Evolutionary conservation across 2,888 invertebrate species (phyloP), one percentile per base, ranked within the genome.

Genomic region (Oxyteleia sp.): DNA sequence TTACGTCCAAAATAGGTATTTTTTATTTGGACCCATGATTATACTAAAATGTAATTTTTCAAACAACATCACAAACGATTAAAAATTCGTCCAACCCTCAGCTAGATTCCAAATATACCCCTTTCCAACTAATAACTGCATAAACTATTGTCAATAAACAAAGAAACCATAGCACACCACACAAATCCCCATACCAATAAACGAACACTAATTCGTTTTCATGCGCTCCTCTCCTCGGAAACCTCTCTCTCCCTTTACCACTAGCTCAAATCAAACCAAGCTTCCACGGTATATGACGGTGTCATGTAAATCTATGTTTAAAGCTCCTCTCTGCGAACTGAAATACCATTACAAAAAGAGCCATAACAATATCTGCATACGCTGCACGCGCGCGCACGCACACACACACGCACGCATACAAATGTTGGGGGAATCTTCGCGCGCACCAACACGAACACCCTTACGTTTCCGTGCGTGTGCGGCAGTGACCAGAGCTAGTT

Each of bases 331-430:
- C 86, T 74, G 74, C 86, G 38, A 87, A 86, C 86, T 87, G 83
- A 89, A 88, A 87, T 86, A 79, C 84, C 80, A 85, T 87, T 87
- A 88, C 88, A 91, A 91, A 91, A 91, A 91, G 88, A 86, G 88
- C 84, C 86, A 89, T 91, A 91, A 91, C 90, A 91, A 91, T 91
- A 91, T 91, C 88, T 88, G 87, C 89, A 88, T 88, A 88, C 82
- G 71, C 51, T 59, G 49, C 72, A 53, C 59, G 38, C 32, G 2
- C n/a, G 26, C 18, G 35, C 59, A 47, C 43, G 35, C 64, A 20
- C n/a, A n/a, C n/a, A n/a, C n/a, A n/a, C n/a, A n/a, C 32, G 4
- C 16, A 41, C 26, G 35, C 57, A 45, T 29, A 49, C 64, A 20
- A 51, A 16, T 10, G 32, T 8, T 8, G 38, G 8, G 8, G 2